Percentiles rank a stretch among this genome's conserved stretches.
Conservation (phyloP, 2,888 invertebrate genomes). For the Ditula angustiorana region DNA sequence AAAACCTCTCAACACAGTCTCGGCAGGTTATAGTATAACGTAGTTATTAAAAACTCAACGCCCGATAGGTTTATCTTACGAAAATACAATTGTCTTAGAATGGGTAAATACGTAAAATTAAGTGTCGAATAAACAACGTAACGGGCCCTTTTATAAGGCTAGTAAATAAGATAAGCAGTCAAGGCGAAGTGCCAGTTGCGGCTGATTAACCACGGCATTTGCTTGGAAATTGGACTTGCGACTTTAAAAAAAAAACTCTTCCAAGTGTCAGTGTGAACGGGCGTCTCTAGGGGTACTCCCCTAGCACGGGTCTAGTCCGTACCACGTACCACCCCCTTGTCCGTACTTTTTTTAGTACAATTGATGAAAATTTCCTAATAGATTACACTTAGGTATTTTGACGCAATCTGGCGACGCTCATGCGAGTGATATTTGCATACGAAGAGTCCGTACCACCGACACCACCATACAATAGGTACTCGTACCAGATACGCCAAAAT, state of each 20-base stretch:
- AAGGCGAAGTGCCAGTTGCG: conserved; percentile 50
- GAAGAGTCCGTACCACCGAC: no score
- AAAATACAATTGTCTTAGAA: conserved; percentile 9
- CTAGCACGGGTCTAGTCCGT: no score
- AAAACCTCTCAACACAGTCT: neutral
- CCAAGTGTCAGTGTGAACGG: no score
- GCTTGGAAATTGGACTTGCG: conserved; percentile 29
- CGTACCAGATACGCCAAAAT: no score
- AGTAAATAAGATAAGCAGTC: conserved; percentile 53
- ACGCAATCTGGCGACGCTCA: no score
- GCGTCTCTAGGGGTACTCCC: no score
- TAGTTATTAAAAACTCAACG: neutral
- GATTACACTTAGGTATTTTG: no score
- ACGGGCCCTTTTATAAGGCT: conserved; percentile 25
- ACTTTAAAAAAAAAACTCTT: conserved; percentile 14
- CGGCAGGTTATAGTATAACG: neutral
- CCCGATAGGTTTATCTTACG: neutral
- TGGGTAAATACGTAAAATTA: conserved; percentile 17
- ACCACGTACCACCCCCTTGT: no score
- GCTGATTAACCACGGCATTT: conserved; percentile 24
- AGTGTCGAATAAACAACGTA: conserved; percentile 22
- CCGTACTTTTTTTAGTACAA: no score
- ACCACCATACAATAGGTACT: no score
- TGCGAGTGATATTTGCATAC: no score
- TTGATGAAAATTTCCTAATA: no score